phyloP scores from a whole-genome alignment of 2,797 vertebrate genomes.

The Buphagus erythrorhynchus region DNA sequence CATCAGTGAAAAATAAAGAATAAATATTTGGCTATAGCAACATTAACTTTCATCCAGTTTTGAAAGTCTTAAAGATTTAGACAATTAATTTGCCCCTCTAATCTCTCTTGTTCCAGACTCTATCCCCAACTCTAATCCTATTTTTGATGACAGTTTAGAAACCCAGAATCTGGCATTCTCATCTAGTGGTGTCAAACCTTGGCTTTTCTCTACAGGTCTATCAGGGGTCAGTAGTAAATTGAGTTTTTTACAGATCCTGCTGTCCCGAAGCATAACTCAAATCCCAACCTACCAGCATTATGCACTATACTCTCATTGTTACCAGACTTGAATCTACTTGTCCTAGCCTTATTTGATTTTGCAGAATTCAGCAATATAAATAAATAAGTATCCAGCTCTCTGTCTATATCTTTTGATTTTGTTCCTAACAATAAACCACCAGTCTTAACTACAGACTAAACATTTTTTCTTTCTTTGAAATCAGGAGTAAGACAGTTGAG shows the following conservation, averaged over 20 bases:
- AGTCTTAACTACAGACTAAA: background rate
- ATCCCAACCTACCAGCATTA: background rate
- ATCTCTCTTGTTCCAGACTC: constrained; percentile 8
- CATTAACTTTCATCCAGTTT: constrained; percentile 4
- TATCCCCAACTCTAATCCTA: background rate
- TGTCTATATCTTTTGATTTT: background rate
- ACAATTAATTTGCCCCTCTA: constrained; percentile 21
- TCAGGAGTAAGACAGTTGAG: background rate
- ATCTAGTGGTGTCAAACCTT: background rate
- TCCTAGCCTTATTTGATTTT: background rate
- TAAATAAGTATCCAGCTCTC: background rate
- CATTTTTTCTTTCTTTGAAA: background rate
- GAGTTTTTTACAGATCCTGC: background rate
- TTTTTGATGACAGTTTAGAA: constrained; percentile 4
- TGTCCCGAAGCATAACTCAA: background rate
- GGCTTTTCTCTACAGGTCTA: constrained; percentile 8
- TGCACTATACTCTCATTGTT: background rate
- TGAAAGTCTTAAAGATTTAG: constrained; percentile 20
- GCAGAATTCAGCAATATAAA: background rate
- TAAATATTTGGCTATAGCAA: constrained; percentile 14
- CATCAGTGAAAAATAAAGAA: constrained; percentile 15
- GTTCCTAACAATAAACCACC: background rate
- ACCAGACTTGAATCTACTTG: background rate
- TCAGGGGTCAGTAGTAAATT: background rate
- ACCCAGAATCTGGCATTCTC: background rate